A percentile compares a stretch with the other conserved stretches of the same genome.
Evolutionary conservation across 1,140 invertebrate species (phyloP).

Genomic region (Ceratina australensis): DNA sequence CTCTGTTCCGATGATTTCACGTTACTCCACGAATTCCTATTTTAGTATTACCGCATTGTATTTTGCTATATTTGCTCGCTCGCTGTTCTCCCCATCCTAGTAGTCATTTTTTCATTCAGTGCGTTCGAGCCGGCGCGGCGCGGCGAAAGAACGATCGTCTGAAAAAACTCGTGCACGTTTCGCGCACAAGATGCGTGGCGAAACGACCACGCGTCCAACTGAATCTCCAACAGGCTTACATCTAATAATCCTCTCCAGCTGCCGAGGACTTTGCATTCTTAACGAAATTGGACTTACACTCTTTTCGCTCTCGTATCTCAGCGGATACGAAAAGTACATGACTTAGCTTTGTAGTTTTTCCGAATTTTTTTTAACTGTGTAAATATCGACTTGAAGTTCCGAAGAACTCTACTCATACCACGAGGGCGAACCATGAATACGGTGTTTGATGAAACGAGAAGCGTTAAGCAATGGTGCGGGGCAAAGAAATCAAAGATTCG

Average conservation of each 20-base stretch:
- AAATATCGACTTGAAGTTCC: background rate
- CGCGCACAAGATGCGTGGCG: background rate
- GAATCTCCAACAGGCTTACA: conserved; percentile 47
- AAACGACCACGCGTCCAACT: conserved; percentile 55
- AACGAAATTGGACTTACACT: background rate
- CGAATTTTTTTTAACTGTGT: background rate
- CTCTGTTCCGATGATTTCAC: background rate
- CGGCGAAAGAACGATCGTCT: conserved; percentile 50
- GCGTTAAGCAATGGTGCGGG: conserved; percentile 10
- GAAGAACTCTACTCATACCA: background rate
- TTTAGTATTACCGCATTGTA: background rate
- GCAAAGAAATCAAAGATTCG: conserved; percentile 60
- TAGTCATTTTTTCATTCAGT: conserved; percentile 36
- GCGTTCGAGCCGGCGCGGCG: conserved; percentile 46
- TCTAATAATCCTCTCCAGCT: conserved; percentile 60
- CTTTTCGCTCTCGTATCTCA: background rate
- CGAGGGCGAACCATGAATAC: conserved; percentile 37
- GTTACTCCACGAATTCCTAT: background rate
- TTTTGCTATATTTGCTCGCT: background rate
- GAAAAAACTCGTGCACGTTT: background rate
- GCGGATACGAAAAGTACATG: too few species aligned
- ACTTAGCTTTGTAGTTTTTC: conserved; percentile 3
- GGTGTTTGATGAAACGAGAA: conserved; percentile 37
- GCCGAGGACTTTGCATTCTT: conserved; percentile 49
- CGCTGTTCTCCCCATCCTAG: background rate